Conservation (phyloP, 2,888 invertebrate genomes). For the Synanthedon tipuliformis region DNA sequence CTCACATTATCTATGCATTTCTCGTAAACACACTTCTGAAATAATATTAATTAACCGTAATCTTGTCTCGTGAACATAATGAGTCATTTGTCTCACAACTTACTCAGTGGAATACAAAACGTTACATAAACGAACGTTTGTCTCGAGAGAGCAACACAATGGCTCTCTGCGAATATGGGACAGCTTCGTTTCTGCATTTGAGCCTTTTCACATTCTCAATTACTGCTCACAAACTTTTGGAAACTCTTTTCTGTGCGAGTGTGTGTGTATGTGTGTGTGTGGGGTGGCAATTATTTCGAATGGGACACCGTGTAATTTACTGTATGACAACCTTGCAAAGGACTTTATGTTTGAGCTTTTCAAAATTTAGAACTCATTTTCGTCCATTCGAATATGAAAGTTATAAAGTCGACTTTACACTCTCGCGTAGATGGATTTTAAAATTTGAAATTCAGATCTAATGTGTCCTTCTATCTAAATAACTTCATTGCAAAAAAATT, state of each 20-base stretch:
- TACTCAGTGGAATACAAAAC: background rate
- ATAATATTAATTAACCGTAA: too few species aligned
- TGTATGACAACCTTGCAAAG: too few species aligned
- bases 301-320: background rate
- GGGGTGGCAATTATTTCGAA: background rate
- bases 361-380: too few species aligned
- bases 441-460: too few species aligned
- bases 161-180: background rate
- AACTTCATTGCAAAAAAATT: too few species aligned
- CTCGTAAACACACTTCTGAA: too few species aligned
- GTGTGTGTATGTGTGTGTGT: background rate
- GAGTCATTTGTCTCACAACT: background rate
- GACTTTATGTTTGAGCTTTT: too few species aligned
- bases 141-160: background rate
- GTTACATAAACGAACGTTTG: background rate
- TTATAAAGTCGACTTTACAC: constrained; percentile 1
- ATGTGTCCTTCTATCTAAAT: too few species aligned
- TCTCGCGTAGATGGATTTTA: background rate
- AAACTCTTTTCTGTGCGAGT: background rate
- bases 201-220: background rate
- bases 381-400: too few species aligned
- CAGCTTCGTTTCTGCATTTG: background rate
- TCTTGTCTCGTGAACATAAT: background rate
- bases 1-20: too few species aligned
- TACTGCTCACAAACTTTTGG: background rate